These are phyloP conservation scores for Pristis pectinata DNA, from an alignment of 2,797 vertebrate species.

Conservation along the genomic window DNA sequence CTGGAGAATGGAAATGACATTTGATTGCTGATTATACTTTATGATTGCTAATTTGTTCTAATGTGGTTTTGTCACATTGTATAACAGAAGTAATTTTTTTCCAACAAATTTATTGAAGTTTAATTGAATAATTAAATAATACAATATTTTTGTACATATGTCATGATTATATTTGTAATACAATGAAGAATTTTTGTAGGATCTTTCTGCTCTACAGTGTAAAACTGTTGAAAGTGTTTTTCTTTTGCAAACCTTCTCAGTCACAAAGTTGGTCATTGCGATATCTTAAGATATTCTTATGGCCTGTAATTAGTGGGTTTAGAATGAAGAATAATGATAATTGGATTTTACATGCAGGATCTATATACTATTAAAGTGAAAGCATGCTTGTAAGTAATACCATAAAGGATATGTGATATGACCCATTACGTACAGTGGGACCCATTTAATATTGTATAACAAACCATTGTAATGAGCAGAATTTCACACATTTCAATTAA, in stretches of 20 bases:
- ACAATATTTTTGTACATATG: not conserved
- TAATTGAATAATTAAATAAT: no score
- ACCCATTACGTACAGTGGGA: not conserved
- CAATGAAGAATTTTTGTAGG: not conserved
- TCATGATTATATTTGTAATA: no score
- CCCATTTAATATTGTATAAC: not conserved
- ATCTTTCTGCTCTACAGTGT: not conserved
- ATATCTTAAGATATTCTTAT: not conserved
- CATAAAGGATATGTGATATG: not conserved
- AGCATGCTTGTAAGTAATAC: not conserved
- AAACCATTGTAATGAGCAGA: not conserved
- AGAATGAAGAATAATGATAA: not conserved
- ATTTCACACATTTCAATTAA: not conserved
- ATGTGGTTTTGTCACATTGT: not conserved
- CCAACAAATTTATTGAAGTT: not conserved
- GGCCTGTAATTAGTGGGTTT: not conserved
- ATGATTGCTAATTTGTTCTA: not conserved
- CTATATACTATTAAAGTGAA: not conserved
- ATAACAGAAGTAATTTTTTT: not conserved
- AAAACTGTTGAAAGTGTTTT: not conserved
- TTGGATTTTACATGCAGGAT: not conserved
- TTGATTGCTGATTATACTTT: not conserved
- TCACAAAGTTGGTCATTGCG: not conserved
- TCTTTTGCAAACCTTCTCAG: not conserved
- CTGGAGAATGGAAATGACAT: not conserved